Conservation (phyloP, 1,140 invertebrate genomes). For the roundworm (Caenorhabditis elegans) region DNA sequence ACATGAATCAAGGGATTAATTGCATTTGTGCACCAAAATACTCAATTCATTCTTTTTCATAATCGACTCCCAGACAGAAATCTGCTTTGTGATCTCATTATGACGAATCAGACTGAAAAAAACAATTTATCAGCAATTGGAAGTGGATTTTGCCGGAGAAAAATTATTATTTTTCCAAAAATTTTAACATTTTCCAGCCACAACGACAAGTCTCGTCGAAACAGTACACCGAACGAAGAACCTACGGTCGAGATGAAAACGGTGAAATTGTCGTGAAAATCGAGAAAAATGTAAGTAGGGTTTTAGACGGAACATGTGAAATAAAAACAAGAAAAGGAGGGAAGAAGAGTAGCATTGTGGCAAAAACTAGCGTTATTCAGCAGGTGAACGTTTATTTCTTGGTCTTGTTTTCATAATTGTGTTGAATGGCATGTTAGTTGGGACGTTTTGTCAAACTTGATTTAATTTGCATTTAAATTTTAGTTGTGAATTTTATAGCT, state of each 20-base stretch:
- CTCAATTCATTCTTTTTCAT: no score
- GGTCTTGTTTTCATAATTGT: background rate
- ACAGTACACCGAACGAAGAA: slow-evolving; percentile 48
- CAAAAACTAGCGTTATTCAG: background rate
- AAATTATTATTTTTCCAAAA: background rate
- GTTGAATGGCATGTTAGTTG: background rate
- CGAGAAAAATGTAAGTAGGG: slow-evolving; percentile 45
- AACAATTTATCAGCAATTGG: background rate
- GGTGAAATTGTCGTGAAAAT: slow-evolving; percentile 51
- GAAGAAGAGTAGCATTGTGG: no score
- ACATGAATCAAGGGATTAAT: background rate
- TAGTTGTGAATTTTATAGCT: no score
- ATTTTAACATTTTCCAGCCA: slow-evolving; percentile 41
- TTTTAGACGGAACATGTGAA: background rate
- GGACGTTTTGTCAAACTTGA: background rate
- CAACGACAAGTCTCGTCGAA: slow-evolving; percentile 41
- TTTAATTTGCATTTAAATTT: no score
- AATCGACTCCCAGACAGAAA: no score
- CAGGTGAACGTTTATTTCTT: background rate
- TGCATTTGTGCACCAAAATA: no score
- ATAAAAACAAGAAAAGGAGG: no score
- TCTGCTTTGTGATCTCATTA: no score
- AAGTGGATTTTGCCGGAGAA: background rate
- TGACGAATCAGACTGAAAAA: no score
- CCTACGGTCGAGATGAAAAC: slow-evolving; percentile 50